These are phyloP conservation scores for Lepus europaeus DNA, from an alignment of 2,113 vertebrate genomes.

Conservation along the genomic window DNA sequence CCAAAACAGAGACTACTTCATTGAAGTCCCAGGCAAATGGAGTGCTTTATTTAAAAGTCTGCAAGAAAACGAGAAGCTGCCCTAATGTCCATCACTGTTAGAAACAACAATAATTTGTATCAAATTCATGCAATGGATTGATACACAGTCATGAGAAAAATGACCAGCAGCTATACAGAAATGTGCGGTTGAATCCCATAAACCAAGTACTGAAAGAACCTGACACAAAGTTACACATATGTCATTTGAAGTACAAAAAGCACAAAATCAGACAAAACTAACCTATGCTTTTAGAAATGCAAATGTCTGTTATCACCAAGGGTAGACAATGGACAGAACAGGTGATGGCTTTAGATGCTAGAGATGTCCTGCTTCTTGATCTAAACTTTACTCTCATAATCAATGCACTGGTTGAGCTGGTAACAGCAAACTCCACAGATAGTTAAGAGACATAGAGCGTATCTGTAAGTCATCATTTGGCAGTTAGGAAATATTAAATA, in stretches of 20 bases:
- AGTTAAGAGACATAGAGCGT: neutral
- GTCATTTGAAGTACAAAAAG: neutral
- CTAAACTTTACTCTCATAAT: neutral
- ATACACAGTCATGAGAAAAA: neutral
- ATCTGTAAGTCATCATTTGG: neutral
- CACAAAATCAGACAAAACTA: neutral
- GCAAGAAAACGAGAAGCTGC: neutral
- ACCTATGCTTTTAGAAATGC: neutral
- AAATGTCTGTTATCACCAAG: neutral
- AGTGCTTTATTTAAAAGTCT: neutral
- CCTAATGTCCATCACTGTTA: neutral
- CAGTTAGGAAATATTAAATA: neutral
- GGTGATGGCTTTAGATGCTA: neutral
- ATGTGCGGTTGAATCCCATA: neutral
- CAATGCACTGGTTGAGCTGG: neutral
- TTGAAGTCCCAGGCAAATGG: neutral
- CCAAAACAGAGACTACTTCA: neutral
- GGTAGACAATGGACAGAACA: neutral
- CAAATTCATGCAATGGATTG: neutral
- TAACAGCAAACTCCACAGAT: neutral
- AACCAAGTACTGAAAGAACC: neutral
- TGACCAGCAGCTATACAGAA: neutral
- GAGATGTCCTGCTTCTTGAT: neutral
- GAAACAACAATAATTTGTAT: neutral
- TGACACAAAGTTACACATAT: neutral